Conservation (phyloP, 2,888 invertebrate genomes). For the Tachina grossa region DNA sequence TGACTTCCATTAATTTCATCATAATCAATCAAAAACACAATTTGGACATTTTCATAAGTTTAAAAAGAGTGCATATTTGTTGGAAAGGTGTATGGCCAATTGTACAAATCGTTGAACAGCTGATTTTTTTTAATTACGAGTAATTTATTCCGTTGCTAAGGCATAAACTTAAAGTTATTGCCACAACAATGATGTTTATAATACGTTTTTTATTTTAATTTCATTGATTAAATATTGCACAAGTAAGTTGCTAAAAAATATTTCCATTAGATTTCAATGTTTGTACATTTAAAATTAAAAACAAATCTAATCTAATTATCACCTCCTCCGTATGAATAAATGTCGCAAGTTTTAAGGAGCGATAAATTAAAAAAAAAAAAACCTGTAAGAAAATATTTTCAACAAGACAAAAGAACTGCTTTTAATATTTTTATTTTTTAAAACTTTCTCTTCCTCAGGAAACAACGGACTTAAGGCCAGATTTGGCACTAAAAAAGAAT, state of each 20-base stretch:
- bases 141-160: conserved; percentile 25
- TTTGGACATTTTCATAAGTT: too few species aligned
- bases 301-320: too few species aligned
- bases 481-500: neutral
- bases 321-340: conserved; percentile 16
- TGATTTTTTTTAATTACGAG: conserved; percentile 12
- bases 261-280: too few species aligned
- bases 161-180: neutral
- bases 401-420: neutral
- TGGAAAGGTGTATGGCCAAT: neutral
- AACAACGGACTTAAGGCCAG: neutral
- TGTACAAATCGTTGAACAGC: neutral
- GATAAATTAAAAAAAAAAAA: conserved; percentile 45
- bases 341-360: conserved; percentile 42
- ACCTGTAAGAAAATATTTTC: conserved; percentile 20
- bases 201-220: conserved; percentile 18
- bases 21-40: too few species aligned
- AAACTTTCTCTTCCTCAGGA: conserved; percentile 12
- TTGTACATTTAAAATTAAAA: too few species aligned
- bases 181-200: conserved; percentile 45
- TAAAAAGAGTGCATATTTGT: too few species aligned
- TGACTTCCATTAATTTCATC: too few species aligned
- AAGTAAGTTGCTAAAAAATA: neutral
- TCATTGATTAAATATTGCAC: conserved; percentile 52
- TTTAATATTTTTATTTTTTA: neutral